Base-by-base conservation (phyloP, 2,113 vertebrate species). In the Oryzias javanicus region DNA sequence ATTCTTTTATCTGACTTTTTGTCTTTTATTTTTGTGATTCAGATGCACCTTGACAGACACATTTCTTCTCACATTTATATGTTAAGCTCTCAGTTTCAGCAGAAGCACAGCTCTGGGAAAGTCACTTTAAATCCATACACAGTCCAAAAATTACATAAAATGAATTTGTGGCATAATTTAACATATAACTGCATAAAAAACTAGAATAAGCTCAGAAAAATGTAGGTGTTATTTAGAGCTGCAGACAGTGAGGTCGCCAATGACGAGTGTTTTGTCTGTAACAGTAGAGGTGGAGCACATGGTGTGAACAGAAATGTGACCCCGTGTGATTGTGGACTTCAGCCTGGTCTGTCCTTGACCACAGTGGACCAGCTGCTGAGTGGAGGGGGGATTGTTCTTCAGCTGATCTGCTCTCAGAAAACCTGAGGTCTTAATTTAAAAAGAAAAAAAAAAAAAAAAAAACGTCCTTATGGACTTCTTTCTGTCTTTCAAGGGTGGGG, bases 251-350 rank as follows among this genome's bases (percentile, higher is more conserved):
- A 79, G 3, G 42, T 62, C 59, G 49, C 60, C 48, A n/a, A 68
- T 55, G 66, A 55, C 25, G 49, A 49, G 47, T 70, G 49, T 56
- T 45, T 55, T 67, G 29, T 60, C 49, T 60, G 60, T 64, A 67
- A 72, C 40, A 48, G 42, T 45, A 67, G 61, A 70, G 51, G 50
- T 29, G 24, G 49, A 62, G 65, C 70, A 71, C 19, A n/a, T 72
- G 67, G 60, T 64, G 25, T 0, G 48, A 67, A 41, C 35, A 55
- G 84, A 76, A 84, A 88, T 45, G 1, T 70, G 70, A 87, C 25
- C 65, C 79, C 13, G 19, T 69, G 71, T 22, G 67, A 82, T 68
- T 85, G 64, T 53, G 70, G 49, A 53, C 51, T 48, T 59, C 49
- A 25, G 18, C 27, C 47, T 14, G 24, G 19, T 41, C 53, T 42